Base-by-base conservation (phyloP, 2,888 invertebrate genomes). In the Epinotia bilunana region DNA sequence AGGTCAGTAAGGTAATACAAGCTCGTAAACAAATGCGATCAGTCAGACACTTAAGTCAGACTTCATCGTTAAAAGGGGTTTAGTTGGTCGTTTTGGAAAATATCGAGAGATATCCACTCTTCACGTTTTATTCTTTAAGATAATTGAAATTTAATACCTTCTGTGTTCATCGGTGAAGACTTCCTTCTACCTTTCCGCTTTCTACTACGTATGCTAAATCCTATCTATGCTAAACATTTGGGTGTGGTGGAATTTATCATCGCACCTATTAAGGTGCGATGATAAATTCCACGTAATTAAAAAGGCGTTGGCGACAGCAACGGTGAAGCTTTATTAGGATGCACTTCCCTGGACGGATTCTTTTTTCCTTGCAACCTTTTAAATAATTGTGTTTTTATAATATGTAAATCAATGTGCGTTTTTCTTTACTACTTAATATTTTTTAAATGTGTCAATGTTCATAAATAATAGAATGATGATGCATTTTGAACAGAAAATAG, bases 1-100 rank as follows among this genome's bases (percentile, higher is more conserved):
- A 68, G n/a, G 46, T 43, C 69, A 69, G 69, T 69, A 60, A 69
- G 20, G 43, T 18, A 65, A 18, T 61, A 61, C 16, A 61, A 61
- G 33, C n/a, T 61, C 33, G 61, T 61, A 33, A 61, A 33, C 28
- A 16, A 61, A 33, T 16, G 33, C n/a, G 33, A 4, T n/a, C n/a
- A 57, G 12, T n/a, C n/a, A 57, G 20, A 20, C 20, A 20, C 20
- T 57, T 57, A 57, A 57, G 20, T 20, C 6, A n/a, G 20, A 33
- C 61, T 28, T 33, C 9, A 16, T 61, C n/a, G 33, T 61, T 13
- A 33, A 6, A 61, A 61, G 5, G 61, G 61, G 20, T 23, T 23
- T 60, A 13, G 23, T 16, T 53, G n/a, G n/a, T 53, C 53, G 6
- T 6, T 53, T n/a, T n/a, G n/a, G n/a, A 53, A 5, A n/a, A 7